Evolutionary conservation across 2,113 vertebrate genomes (phyloP).

Genomic region (Psammodynastes pulverulentus): DNA sequence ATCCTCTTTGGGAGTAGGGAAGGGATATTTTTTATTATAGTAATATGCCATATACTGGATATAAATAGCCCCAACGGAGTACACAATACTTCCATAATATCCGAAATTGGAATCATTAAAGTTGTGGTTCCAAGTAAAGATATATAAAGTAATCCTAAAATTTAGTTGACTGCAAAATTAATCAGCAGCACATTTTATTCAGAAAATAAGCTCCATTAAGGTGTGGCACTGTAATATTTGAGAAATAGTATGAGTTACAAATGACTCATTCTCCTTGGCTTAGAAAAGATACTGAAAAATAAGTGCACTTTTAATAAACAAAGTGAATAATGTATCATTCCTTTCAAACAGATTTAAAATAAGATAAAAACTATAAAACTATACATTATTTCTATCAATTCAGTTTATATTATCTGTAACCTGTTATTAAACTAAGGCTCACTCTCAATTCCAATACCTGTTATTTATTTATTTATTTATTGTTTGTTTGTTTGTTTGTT

Average conservation of each 20-base stretch:
- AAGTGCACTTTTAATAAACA: not conserved
- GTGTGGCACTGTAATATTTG: not conserved
- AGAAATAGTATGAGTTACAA: not conserved
- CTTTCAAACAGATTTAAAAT: not conserved
- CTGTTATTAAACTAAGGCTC: not conserved
- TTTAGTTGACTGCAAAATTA: not conserved
- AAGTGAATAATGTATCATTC: not conserved
- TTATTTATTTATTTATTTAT: not conserved
- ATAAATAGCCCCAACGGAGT: not conserved
- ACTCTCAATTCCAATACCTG: not conserved
- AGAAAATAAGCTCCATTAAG: not conserved
- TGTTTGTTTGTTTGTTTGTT: no score
- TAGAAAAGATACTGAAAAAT: not conserved
- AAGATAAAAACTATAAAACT: not conserved
- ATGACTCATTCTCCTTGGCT: not conserved
- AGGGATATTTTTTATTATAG: not conserved
- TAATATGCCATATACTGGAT: not conserved
- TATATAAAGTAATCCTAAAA: not conserved
- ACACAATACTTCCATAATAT: not conserved
- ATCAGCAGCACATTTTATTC: not conserved
- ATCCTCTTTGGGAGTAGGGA: not conserved
- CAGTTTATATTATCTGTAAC: not conserved
- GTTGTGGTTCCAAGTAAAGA: not conserved
- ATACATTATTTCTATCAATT: not conserved
- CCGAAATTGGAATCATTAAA: not conserved